phyloP scores from a whole-genome alignment of 2,113 vertebrate species.

The Chauna torquata region DNA sequence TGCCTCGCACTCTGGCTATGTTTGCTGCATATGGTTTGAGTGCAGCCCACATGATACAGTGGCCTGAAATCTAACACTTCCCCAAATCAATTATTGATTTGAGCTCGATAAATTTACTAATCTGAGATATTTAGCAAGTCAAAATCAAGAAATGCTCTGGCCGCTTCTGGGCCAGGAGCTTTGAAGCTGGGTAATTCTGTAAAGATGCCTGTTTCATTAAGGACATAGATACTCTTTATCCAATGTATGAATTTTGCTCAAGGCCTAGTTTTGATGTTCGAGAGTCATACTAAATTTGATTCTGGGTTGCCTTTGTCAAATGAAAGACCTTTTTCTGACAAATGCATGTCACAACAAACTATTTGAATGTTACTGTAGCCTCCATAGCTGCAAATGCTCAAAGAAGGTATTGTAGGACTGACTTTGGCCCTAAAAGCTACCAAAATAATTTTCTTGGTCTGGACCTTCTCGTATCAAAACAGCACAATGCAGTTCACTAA shows the following conservation, averaged over 20 bases:
- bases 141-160: not conserved
- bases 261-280: not conserved
- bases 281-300: not conserved
- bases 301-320: not conserved
- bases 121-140: not conserved
- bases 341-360: not conserved
- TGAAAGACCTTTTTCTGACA: not conserved
- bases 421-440: not conserved
- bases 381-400: not conserved
- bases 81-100: not conserved
- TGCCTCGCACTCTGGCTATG: not conserved
- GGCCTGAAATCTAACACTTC: not conserved
- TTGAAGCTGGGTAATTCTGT: not conserved
- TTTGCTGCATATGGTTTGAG: not conserved
- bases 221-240: not conserved
- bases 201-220: not conserved
- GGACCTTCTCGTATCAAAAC: not conserved
- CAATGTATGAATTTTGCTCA: not conserved
- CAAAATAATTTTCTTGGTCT: not conserved
- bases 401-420: not conserved
- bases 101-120: not conserved
- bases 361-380: not conserved
- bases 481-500: not conserved
- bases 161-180: not conserved
- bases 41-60: not conserved